These are phyloP conservation scores for Macquaria ambigua DNA, from an alignment of 2,113 vertebrate genomes.

Conservation along the genomic window DNA sequence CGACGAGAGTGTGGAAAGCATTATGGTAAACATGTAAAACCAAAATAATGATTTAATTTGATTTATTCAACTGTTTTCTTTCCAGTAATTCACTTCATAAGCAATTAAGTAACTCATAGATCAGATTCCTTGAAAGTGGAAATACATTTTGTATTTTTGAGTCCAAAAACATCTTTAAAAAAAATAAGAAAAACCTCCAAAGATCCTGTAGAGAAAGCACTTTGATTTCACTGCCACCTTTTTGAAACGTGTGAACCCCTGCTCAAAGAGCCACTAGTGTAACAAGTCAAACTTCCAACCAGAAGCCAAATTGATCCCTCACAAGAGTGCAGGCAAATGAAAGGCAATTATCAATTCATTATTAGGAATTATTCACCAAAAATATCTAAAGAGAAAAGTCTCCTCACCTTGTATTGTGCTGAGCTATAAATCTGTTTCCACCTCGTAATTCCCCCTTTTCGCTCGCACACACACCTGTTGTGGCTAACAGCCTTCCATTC, in stretches of 20 bases:
- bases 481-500: constrained; percentile 42
- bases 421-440: constrained; percentile 34
- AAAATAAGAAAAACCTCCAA: constrained; percentile 55
- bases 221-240: constrained; percentile 71
- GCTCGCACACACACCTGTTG: constrained; percentile 36
- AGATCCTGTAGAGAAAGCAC: constrained; percentile 65
- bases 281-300: constrained; percentile 12
- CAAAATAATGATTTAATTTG: constrained; percentile 33
- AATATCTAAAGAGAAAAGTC: not conserved
- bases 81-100: constrained; percentile 26
- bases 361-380: not conserved
- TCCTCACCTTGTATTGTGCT: not conserved
- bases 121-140: constrained; percentile 7
- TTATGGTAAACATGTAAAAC: constrained; percentile 21
- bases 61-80: constrained; percentile 19
- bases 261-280: constrained; percentile 11
- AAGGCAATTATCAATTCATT: not conserved
- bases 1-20: constrained; percentile 24
- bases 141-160: constrained; percentile 4
- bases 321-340: not conserved
- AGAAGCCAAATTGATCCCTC: not conserved
- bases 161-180: constrained; percentile 2
- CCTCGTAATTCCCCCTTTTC: constrained; percentile 29
- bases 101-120: not conserved
- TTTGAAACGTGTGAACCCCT: constrained; percentile 5